Base-by-base conservation (phyloP, 2,888 invertebrate species). In the Epinotia bilunana region DNA sequence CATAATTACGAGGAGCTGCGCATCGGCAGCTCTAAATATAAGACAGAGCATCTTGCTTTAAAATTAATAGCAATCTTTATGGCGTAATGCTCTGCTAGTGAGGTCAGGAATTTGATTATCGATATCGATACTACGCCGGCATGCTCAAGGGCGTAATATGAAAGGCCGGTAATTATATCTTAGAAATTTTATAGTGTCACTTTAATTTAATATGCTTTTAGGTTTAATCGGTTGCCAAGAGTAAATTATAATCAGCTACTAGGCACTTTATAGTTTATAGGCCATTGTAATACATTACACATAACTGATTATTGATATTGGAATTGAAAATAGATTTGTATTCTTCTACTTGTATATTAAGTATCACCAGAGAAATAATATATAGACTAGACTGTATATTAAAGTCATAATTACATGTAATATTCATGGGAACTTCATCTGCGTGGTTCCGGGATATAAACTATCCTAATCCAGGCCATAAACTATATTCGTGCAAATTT, bases 1-100 rank as follows among this genome's bases (percentile, higher is more conserved):
- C 90, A 90, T 93, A 92, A 92, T 92, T 91, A 91, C 87, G 85
- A 82, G 80, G 80, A 81, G 86, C 88, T 86, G 90, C 85, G 86
- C 87, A 89, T 87, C 91, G 90, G 89, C 91, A 91, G 90, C 90
- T 86, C 86, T 88, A 88, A 88, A 89, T 88, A 89, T 88, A 88
- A 88, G 85, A 79, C 83, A 79, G 79, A 84, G 85, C 87, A 87
- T 83, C 86, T 83, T 85, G 87, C 90, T 90, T 90, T 90, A 90
- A 88, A 90, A 87, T 91, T 93, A 93, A 93, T 93, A 92, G 91
- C 91, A 91, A 93, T 93, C 91, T 93, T 93, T 92, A 92, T 90
- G 90, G 89, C 86, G 87, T 89, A 90, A 89, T 90, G 88, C 88
- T 79, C 76, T 80, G 82, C 83, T 91, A 91, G 93, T 90, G 91